Base-by-base conservation (phyloP, 2,113 vertebrate species). In the Zapus hudsonius region DNA sequence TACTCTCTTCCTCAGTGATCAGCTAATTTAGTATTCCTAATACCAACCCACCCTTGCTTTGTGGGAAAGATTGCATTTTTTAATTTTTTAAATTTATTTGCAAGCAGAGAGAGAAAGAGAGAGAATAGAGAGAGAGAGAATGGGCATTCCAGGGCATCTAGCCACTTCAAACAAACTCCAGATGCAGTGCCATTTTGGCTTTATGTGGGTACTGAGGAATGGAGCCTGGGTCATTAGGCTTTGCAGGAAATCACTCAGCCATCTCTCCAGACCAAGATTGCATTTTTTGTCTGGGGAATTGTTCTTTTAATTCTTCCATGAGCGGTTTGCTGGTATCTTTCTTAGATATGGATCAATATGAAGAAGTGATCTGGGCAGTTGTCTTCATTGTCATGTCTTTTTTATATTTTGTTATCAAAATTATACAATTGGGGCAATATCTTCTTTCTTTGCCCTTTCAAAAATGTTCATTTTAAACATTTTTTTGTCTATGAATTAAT, bases 401-500 rank as follows among this genome's bases (percentile, higher is more conserved):
- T 92, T 36, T 63, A 8, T 25, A n/a, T n/a, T n/a, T n/a, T n/a
- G n/a, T n/a, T 69, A 63, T 78, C 47, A 67, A 78, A 82, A 47
- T 84, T 90, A 59, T 63, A 22, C 36, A 79, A 47, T 1, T 86
- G 36, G 16, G 33, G 66, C 44, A 74, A 69, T 67, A 12, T 83
- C 19, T 69, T 80, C 73, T 33, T 86, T 73, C 42, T 84, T 67
- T 86, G 15, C 74, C 10, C 38, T 85, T 69, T 88, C 57, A 85
- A 27, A 67, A 63, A 9, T n/a, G n/a, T n/a, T n/a, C n/a, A 1
- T 87, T 67, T 76, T 55, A 73, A 55, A 33, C n/a, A 40, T 42
- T 83, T 52, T 73, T 92, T 88, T 69, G 33, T 40, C 29, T 70
- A 23, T 31, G 40, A 83, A 83, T 38, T 91, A 85, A 84, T 52